These are phyloP conservation scores for Oasisia sp. DNA, from an alignment of 2,888 invertebrate genomes.

Conservation along the genomic window DNA sequence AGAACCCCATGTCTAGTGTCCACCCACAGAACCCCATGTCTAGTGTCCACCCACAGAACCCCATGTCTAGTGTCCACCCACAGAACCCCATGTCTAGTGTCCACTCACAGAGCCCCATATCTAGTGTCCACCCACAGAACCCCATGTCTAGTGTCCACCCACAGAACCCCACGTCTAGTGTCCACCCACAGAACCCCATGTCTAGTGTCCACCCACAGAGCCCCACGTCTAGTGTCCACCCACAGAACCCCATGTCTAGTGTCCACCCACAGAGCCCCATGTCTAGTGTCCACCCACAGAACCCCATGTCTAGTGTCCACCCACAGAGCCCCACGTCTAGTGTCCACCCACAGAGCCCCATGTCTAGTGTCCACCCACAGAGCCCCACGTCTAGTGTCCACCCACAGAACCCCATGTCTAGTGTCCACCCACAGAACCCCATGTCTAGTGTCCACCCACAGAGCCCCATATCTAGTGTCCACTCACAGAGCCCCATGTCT, in stretches of 20 bases:
- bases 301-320: neutral
- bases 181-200: slow-evolving; percentile 58
- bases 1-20: neutral
- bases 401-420: neutral
- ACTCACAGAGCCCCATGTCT: neutral
- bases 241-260: neutral
- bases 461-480: neutral
- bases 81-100: neutral
- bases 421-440: slow-evolving; percentile 60
- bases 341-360: slow-evolving; percentile 59
- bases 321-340: neutral
- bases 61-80: neutral
- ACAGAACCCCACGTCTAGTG: neutral
- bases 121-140: no score
- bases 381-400: neutral
- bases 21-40: slow-evolving; percentile 58
- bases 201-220: no score
- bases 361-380: no score
- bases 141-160: neutral
- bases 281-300: no score
- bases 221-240: neutral
- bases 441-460: no score
- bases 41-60: no score
- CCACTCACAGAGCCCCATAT: slow-evolving; percentile 58
- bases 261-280: slow-evolving; percentile 58